Base-by-base conservation (phyloP, 2,797 vertebrate species). In the Aphelocoma californica region DNA sequence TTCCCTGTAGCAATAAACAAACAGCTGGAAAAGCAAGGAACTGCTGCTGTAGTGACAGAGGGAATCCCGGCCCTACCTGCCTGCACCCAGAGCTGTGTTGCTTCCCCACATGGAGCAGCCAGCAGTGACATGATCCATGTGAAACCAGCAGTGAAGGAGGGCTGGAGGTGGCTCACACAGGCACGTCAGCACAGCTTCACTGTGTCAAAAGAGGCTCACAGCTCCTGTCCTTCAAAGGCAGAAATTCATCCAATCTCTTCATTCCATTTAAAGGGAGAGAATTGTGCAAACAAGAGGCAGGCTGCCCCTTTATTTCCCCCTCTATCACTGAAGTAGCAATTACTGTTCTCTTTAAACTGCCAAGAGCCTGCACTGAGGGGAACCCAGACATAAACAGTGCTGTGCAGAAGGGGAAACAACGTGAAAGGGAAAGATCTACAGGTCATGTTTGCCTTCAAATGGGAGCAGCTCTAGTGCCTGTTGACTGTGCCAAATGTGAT, bases 61-160 rank as follows among this genome's bases (percentile, higher is more conserved):
- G 50, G 31, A 66, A 31, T 45, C 10, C 29, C 25, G 19, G 61
- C 20, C 61, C 38, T 12, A 8, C 51, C 47, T 74, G 54, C 38
- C 62, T 36, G 60, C 48, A n/a, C 14, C 62, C 67, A 25, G 56
- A 60, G n/a, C 57, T 32, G 19, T 10, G 38, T 1, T 53, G 10
- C 23, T 40, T n/a, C 47, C 47, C 34, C 19, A 18, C 29, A 1
- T 0, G 0, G 31, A 2, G 6, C 14, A 51, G 62, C n/a, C 66
- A 57, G 47, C 44, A 70, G 60, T 2, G 44, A 7, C 28, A 14
- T 1, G 31, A 67, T 26, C 86, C 74, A 9, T 24, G n/a, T 24
- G 9, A 64, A 74, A 44, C 3, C 77, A 64, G 53, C 42, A 74
- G 57, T 2, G 20, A 28, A 34, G 51, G 44, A 40, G 64, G 50